Evolutionary conservation across 2,113 vertebrate species (phyloP).

Genomic region (Sinosuthora webbiana): DNA sequence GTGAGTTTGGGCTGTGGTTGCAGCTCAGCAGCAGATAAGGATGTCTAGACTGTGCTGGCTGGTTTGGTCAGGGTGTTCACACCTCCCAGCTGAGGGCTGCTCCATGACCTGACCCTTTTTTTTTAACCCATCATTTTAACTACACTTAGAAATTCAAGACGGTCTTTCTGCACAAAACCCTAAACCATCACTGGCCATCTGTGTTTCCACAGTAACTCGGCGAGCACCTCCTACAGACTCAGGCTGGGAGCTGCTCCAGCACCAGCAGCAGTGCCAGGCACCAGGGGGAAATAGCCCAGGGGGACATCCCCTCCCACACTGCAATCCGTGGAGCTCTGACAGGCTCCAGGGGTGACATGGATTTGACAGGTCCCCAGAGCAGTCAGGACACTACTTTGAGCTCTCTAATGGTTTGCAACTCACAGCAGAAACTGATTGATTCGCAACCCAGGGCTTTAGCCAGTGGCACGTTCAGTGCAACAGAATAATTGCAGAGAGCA

Average conservation of each 20-base stretch:
- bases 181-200: neutral
- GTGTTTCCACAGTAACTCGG: neutral
- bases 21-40: neutral
- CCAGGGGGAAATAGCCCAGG: fast-evolving
- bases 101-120: neutral
- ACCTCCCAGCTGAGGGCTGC: neutral
- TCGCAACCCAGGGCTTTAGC: neutral
- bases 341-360: neutral
- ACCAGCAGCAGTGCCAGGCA: neutral
- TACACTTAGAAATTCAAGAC: neutral
- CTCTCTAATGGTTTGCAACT: neutral
- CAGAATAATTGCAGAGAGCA: neutral
- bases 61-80: neutral
- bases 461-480: neutral
- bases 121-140: neutral
- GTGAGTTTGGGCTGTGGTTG: neutral
- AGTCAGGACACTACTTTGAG: neutral
- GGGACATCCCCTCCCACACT: neutral
- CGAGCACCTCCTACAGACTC: neutral
- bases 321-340: neutral
- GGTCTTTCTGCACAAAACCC: neutral
- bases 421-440: neutral
- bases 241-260: neutral
- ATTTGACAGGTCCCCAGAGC: neutral
- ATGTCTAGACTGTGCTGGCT: neutral